These are phyloP conservation scores for Pteropus alecto DNA, from an alignment of 2,113 vertebrate genomes.

Conservation along the genomic window DNA sequence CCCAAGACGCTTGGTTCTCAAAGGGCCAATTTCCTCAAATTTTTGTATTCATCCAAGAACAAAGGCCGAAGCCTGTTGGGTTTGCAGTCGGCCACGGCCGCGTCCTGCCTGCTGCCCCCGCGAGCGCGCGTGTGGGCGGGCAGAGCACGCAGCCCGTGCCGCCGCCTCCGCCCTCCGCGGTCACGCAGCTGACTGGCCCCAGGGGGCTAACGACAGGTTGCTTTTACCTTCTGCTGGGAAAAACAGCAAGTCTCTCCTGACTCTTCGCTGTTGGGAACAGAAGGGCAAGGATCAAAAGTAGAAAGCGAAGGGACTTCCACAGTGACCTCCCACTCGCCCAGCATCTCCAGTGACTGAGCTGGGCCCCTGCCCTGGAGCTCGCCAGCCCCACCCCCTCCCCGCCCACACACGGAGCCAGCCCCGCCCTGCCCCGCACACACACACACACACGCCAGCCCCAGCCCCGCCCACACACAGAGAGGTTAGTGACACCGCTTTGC, in stretches of 20 bases:
- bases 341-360: not conserved
- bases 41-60: not conserved
- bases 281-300: not conserved
- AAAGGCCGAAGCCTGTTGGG: not conserved
- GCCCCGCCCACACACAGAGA: too few relatives aligned
- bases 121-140: rapidly evolving
- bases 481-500: too few relatives aligned
- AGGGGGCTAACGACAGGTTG: not conserved
- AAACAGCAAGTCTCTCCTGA: not conserved
- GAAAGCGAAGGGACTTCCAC: not conserved
- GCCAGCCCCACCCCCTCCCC: not conserved
- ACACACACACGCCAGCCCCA: too few relatives aligned
- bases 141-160: too few relatives aligned
- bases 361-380: too few relatives aligned
- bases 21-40: not conserved
- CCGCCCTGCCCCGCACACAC: too few relatives aligned
- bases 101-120: not conserved
- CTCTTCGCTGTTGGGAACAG: not conserved
- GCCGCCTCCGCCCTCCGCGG: not conserved
- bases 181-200: not conserved
- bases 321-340: not conserved
- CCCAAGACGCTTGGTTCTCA: not conserved
- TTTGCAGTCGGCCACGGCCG: not conserved
- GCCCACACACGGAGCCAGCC: too few relatives aligned
- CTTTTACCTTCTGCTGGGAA: not conserved